phyloP scores from a whole-genome alignment of 53 echinoderm and acorn worm species.

The Crossaster papposus region DNA sequence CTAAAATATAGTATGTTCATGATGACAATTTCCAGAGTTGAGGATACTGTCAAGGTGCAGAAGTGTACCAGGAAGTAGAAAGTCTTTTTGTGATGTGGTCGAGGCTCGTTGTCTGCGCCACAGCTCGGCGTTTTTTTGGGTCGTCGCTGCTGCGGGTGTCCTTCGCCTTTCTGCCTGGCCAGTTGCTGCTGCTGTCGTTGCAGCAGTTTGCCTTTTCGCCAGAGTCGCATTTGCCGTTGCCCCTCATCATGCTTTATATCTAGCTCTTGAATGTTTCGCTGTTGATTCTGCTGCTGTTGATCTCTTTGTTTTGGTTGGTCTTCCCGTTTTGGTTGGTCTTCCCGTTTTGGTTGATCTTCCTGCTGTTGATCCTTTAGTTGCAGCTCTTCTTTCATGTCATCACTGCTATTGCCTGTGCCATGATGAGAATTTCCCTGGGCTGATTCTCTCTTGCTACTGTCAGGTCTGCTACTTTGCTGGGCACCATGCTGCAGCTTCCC shows the following conservation, averaged over 20 bases:
- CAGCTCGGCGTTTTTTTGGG: background rate
- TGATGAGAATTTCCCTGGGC: background rate
- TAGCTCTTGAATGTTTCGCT: background rate
- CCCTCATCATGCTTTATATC: background rate
- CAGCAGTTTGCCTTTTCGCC: background rate
- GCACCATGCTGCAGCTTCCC: background rate
- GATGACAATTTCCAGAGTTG: background rate
- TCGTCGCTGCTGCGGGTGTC: background rate
- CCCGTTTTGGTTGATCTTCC: background rate
- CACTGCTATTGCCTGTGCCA: background rate
- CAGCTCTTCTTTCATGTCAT: background rate
- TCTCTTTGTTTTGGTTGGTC: background rate
- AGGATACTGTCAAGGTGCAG: background rate
- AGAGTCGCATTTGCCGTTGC: background rate
- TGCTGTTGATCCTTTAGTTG: background rate
- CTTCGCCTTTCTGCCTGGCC: background rate
- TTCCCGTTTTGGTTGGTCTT: background rate
- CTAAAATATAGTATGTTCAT: background rate
- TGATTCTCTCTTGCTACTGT: background rate
- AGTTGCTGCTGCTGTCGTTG: slow-evolving; percentile 8
- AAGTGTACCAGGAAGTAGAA: slow-evolving; percentile 44
- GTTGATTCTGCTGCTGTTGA: background rate
- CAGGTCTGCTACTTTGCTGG: background rate
- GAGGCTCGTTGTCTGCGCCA: background rate
- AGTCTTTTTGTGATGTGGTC: slow-evolving; percentile 18